Evolutionary conservation across 2,113 vertebrate species (phyloP).

Genomic region (Struthidea cinerea): DNA sequence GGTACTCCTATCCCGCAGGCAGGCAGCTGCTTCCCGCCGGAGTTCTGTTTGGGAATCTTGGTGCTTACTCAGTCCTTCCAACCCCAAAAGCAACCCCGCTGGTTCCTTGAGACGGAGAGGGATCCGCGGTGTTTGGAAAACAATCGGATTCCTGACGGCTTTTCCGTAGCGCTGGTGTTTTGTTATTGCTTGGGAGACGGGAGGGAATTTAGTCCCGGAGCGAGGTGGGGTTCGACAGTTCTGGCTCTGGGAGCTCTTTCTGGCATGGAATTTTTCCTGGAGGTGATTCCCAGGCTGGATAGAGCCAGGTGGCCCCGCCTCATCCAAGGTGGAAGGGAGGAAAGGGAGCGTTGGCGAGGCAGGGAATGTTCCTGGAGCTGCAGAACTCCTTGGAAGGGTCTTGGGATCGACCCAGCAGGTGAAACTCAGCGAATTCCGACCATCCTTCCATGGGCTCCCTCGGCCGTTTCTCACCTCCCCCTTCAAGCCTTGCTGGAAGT

Average conservation of each 20-base stretch:
- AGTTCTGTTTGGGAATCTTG: constrained; percentile 48
- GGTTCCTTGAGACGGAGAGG: constrained; percentile 35
- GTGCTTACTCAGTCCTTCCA: constrained; percentile 41
- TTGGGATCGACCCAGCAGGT: background rate
- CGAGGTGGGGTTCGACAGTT: background rate
- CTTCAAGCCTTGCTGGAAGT: background rate
- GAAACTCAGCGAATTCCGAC: background rate
- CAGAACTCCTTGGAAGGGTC: background rate
- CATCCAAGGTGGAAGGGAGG: background rate
- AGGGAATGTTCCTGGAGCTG: background rate
- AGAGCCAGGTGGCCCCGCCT: background rate
- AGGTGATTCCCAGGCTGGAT: background rate
- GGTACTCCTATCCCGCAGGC: constrained; percentile 25
- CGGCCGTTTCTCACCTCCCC: accelerated
- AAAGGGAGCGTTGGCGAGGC: accelerated
- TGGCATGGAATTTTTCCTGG: background rate
- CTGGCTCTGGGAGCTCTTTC: background rate
- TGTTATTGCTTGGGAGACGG: background rate
- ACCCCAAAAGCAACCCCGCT: constrained; percentile 18
- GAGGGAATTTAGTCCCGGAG: background rate
- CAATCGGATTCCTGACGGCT: background rate
- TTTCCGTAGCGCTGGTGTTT: background rate
- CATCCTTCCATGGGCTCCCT: accelerated
- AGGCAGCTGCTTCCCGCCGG: too few species aligned
- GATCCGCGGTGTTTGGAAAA: constrained; percentile 14